These are phyloP conservation scores for Halcyon smyrnensis DNA, from an alignment of 2,797 vertebrate species.

Conservation along the genomic window DNA sequence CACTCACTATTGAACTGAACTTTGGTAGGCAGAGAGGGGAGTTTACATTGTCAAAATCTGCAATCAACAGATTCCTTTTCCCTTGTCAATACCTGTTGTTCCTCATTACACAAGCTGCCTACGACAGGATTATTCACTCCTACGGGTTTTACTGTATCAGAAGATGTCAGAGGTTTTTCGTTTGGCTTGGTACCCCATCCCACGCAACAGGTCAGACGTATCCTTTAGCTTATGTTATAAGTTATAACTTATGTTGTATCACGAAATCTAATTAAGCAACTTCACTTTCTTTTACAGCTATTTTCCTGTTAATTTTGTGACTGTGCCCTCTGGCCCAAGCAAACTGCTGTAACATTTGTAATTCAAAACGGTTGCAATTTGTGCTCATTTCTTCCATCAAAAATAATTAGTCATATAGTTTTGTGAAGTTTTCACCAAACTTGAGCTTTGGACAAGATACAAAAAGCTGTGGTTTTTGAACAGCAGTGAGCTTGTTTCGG, in stretches of 20 bases:
- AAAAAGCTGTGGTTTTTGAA: not conserved
- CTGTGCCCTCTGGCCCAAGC: constrained; percentile 33
- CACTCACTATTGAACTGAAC: not conserved
- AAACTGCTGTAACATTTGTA: constrained; percentile 55
- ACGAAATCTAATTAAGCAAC: constrained; percentile 45
- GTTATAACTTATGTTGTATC: not conserved
- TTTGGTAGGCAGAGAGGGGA: not conserved
- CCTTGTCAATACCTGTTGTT: not conserved
- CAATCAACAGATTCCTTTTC: not conserved
- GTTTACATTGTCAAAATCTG: not conserved
- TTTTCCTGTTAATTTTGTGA: constrained; percentile 43
- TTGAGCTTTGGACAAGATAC: not conserved
- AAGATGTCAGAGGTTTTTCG: constrained; percentile 25
- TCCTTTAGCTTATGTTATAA: constrained; percentile 10
- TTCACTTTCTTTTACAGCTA: constrained; percentile 32
- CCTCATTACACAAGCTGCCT: not conserved
- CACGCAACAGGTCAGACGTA: constrained; percentile 36
- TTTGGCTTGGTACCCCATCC: constrained; percentile 24
- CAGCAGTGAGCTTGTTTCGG: not conserved
- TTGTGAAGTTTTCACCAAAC: constrained; percentile 18
- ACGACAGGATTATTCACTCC: constrained; percentile 15
- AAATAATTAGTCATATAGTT: constrained; percentile 39
- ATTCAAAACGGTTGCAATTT: not conserved
- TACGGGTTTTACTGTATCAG: constrained; percentile 5
- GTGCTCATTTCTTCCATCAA: constrained; percentile 12